Conservation (phyloP, 2,797 vertebrate genomes). For the Gymnoscopelus microlampas region DNA sequence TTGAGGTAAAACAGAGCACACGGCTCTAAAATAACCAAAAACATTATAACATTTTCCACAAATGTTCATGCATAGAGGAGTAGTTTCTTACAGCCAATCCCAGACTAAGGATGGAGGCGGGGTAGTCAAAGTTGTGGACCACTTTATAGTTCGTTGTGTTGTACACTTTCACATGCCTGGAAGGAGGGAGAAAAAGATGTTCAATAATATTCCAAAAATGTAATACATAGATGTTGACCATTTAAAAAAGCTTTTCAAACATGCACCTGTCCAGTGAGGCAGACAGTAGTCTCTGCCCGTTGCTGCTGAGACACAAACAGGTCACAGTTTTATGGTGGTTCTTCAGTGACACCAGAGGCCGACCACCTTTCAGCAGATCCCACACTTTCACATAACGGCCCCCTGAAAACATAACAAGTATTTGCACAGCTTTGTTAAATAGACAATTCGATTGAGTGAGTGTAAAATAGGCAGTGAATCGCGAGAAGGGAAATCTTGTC, state of each 20-base stretch:
- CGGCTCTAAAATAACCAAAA: no score
- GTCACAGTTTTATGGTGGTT: conserved; percentile 99
- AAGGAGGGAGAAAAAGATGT: conserved; percentile 42
- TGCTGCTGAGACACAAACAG: conserved; percentile 89
- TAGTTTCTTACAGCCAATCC: conserved; percentile 87
- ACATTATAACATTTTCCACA: neutral
- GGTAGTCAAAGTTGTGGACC: conserved; percentile 94
- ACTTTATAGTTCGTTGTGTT: conserved; percentile 95
- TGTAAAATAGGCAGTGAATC: neutral
- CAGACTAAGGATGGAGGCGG: conserved; percentile 91
- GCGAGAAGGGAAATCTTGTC: neutral
- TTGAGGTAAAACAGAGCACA: no score
- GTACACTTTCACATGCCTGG: conserved; percentile 96
- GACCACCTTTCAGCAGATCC: conserved; percentile 95
- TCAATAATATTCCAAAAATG: neutral
- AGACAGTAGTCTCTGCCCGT: conserved; percentile 90
- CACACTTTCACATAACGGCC: conserved; percentile 95
- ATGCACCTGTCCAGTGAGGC: conserved; percentile 93
- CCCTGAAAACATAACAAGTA: conserved; percentile 72
- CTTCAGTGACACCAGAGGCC: conserved; percentile 91
- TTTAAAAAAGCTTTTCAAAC: neutral
- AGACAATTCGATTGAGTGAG: neutral
- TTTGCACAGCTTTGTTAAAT: neutral
- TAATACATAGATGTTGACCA: neutral
- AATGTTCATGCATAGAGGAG: neutral